phyloP scores from a whole-genome alignment of 2,113 vertebrate species.

The Prietella phreatophila region DNA sequence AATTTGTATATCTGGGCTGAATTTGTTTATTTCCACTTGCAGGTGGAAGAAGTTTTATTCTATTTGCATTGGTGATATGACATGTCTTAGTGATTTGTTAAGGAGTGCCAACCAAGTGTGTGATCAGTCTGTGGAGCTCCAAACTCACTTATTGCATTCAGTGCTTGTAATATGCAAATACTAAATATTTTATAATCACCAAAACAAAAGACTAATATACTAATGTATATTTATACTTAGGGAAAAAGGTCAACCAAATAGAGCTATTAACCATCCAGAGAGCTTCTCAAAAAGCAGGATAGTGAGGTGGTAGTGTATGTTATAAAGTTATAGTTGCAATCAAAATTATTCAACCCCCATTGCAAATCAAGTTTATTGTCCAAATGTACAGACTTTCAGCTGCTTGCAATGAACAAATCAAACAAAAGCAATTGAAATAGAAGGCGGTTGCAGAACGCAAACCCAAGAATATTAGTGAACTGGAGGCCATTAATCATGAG shows the following conservation, averaged over 20 bases:
- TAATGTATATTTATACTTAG: neutral
- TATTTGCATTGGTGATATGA: slow-evolving; percentile 34
- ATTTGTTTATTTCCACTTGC: slow-evolving; percentile 42
- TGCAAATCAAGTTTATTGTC: too few species aligned
- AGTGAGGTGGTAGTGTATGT: neutral
- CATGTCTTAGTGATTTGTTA: slow-evolving; percentile 18
- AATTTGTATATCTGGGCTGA: slow-evolving; percentile 24
- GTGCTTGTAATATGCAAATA: neutral
- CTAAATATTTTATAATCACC: neutral
- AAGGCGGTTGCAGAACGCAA: too few species aligned
- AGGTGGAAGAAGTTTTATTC: slow-evolving; percentile 28
- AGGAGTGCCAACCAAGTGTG: neutral
- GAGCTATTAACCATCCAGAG: neutral
- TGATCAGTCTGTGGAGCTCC: neutral
- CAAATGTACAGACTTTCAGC: too few species aligned
- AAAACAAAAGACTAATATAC: neutral
- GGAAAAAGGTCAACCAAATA: neutral
- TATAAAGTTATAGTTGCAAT: neutral
- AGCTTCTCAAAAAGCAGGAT: neutral
- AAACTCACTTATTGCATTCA: neutral
- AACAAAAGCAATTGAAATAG: too few species aligned
- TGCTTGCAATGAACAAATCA: too few species aligned
- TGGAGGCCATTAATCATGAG: too few species aligned
- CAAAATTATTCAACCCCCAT: too few species aligned
- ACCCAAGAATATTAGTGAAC: too few species aligned